Conservation (phyloP, 1,140 invertebrate species). For the Lordiphosa collinella region DNA sequence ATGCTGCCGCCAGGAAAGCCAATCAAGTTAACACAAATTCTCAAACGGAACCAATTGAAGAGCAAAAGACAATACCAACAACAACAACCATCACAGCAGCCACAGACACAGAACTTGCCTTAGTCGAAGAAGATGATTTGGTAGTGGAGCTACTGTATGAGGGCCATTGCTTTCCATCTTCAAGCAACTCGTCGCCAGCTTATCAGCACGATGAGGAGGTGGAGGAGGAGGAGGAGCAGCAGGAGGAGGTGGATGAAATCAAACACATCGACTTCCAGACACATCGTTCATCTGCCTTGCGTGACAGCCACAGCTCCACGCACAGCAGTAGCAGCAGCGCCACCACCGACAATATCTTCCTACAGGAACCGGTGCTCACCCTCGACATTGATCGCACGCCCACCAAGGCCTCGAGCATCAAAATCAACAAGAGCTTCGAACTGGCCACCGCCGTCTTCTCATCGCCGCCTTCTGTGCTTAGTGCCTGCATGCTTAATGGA, state of each 20-base stretch:
- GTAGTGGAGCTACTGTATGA: conserved; percentile 48
- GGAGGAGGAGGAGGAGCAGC: conserved; percentile 28
- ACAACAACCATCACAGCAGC: conserved; percentile 25
- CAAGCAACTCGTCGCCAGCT: conserved; percentile 41
- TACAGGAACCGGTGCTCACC: conserved; percentile 75
- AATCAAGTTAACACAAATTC: conserved; percentile 16
- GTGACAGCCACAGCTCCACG: conserved; percentile 60
- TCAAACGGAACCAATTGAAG: conserved; percentile 23
- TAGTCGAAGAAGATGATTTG: conserved; percentile 15
- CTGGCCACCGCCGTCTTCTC: conserved; percentile 65
- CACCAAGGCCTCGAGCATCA: conserved; percentile 75
- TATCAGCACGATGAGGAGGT: conserved; percentile 39
- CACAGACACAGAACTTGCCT: conserved; percentile 23
- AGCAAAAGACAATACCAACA: conserved; percentile 29
- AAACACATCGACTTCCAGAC: conserved; percentile 44
- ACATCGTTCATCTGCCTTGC: conserved; percentile 61
- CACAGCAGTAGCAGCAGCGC: conserved; percentile 58
- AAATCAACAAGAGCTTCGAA: conserved; percentile 74
- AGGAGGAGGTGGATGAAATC: conserved; percentile 8
- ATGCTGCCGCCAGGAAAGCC: conserved; percentile 44
- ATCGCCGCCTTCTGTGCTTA: conserved; percentile 59
- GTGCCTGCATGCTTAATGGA: conserved; percentile 59
- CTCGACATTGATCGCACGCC: conserved; percentile 76
- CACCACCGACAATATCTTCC: conserved; percentile 71
- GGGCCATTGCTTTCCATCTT: conserved; percentile 31